Evolutionary conservation across 2,888 invertebrate genomes (phyloP), one percentile per base, ranked within the genome.

Genomic region (Scaptomyza parva): DNA sequence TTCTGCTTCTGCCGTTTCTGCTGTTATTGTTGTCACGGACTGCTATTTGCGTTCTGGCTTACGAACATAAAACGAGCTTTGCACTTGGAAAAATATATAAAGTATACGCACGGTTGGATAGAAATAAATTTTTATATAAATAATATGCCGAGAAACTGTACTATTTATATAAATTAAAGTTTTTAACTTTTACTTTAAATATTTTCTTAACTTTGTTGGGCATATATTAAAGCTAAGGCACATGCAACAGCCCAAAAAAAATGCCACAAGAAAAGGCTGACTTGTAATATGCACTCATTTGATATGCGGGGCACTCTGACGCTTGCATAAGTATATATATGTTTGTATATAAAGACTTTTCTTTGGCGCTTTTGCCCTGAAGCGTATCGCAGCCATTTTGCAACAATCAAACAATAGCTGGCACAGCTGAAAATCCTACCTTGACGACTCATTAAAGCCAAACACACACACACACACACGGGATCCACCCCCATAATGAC

Each of bases 371-470:
- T 37, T 57, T 53, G 52, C 40, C 41, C 44, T 33, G 70, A n/a
- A 50, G 52, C 28, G 22, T 14, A 22, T 30, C 26, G 26, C 40
- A 28, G 41, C 43, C 58, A 40, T 63, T 72, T 59, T 52, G 77
- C 52, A 68, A 67, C 52, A 67, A 53, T 45, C 44, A 62, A 51
- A 74, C 73, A 77, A 77, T 65, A 37, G 28, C 33, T 54, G 47
- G 7, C 3, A 35, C 8, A n/a, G 30, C 26, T 44, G n/a, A 30
- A 52, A 62, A 51, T 57, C 20, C 17, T 14, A 39, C 28, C 59
- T 48, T 37, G 52, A 20, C 17, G 44, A 63, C 74, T 77, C 74
- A 74, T 74, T 74, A 77, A 63, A 63, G 33, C 54, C 7, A n/a
- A n/a, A n/a, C 37, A 48, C 14, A 41, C 12, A 3, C 37, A 26